phyloP scores from a whole-genome alignment of 2,888 invertebrate genomes.

The Horisme vitalbata region DNA sequence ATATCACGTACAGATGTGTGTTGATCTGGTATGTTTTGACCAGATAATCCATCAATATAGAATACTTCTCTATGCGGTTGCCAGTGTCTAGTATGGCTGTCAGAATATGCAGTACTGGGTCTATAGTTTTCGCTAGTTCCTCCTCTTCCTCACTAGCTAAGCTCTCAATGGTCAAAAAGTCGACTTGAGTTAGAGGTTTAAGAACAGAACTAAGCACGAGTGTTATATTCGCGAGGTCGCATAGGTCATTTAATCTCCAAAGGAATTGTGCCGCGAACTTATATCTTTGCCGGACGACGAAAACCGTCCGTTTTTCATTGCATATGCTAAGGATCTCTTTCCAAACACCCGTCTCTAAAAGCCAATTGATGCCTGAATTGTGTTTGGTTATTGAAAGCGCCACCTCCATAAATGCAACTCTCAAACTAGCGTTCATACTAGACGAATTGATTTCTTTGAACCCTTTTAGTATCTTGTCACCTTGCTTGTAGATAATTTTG shows the following conservation, averaged over 20 bases:
- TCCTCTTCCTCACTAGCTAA: conserved; percentile 75
- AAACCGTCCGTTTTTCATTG: conserved; percentile 86
- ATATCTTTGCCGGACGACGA: conserved; percentile 86
- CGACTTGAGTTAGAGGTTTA: conserved; percentile 82
- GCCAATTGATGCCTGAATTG: conserved; percentile 85
- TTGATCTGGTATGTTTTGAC: conserved; percentile 60
- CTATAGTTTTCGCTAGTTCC: conserved; percentile 75
- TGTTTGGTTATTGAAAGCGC: conserved; percentile 84
- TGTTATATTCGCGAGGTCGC: conserved; percentile 74
- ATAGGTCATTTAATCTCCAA: conserved; percentile 77
- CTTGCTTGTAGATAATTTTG: conserved; percentile 71
- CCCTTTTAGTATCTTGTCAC: conserved; percentile 46
- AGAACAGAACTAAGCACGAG: conserved; percentile 82
- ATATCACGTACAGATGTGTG: conserved; percentile 58
- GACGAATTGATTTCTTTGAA: conserved; percentile 55
- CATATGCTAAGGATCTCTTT: conserved; percentile 84
- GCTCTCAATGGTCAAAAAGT: conserved; percentile 74
- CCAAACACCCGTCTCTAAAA: conserved; percentile 85
- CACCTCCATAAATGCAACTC: conserved; percentile 86
- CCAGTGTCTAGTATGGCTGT: conserved; percentile 79
- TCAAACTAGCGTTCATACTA: conserved; percentile 82
- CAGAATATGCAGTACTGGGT: conserved; percentile 83
- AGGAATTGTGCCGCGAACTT: conserved; percentile 84
- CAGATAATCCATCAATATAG: conserved; percentile 51
- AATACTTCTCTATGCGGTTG: conserved; percentile 63